These are phyloP conservation scores for Temnothorax curvispinosus DNA, from an alignment of 1,140 invertebrate species.

Conservation along the genomic window DNA sequence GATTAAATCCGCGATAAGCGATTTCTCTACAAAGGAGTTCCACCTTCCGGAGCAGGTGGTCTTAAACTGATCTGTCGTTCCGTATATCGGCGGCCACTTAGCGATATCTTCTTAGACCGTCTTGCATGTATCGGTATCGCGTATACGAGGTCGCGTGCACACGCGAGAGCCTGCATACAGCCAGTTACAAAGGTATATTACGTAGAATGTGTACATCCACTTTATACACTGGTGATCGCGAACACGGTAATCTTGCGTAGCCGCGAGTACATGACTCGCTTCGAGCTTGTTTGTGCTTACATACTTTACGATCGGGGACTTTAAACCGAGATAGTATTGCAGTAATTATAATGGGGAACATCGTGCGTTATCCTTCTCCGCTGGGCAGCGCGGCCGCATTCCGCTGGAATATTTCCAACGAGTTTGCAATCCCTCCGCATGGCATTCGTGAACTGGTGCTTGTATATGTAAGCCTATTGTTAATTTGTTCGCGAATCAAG, in stretches of 20 bases:
- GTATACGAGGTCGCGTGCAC: not conserved
- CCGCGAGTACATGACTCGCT: not conserved
- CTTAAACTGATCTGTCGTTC: constrained; percentile 78
- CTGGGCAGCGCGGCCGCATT: not conserved
- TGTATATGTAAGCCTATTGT: not conserved
- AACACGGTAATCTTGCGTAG: not conserved
- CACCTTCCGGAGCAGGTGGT: constrained; percentile 76
- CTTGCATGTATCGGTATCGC: constrained; percentile 68
- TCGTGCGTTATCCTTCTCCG: not conserved
- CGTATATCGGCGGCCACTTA: constrained; percentile 81
- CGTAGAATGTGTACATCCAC: constrained; percentile 11
- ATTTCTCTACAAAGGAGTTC: constrained; percentile 47
- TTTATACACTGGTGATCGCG: not conserved
- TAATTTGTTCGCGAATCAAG: not conserved
- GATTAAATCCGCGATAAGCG: not conserved
- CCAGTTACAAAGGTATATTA: constrained; percentile 9
- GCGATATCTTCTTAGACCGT: constrained; percentile 79
- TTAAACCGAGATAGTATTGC: constrained; percentile 26
- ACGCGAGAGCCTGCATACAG: not conserved
- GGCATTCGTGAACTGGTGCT: not conserved
- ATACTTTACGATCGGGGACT: constrained; percentile 30
- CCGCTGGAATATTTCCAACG: not conserved
- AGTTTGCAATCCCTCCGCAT: not conserved
- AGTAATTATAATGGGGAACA: not conserved
- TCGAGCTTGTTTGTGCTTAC: constrained; percentile 36